Percentiles rank a stretch among this genome's conserved stretches.
These are phyloP conservation scores for Linepithema humile DNA, from an alignment of 1,140 invertebrate genomes.

Conservation along the genomic window DNA sequence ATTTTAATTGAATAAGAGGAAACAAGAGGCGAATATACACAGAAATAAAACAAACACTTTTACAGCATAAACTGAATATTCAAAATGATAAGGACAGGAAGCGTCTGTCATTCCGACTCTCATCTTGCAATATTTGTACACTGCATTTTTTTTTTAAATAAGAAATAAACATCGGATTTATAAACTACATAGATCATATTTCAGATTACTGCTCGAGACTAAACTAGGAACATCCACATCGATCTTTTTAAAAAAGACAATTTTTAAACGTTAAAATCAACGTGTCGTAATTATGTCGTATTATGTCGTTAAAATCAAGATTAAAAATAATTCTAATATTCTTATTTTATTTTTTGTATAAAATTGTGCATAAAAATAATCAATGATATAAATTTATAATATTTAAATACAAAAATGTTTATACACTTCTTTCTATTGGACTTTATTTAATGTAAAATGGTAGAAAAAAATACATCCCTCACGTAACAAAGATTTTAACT, in stretches of 20 bases:
- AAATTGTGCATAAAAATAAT: too few relatives aligned
- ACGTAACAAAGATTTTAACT: not conserved
- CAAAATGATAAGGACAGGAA: conserved; percentile 56
- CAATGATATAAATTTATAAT: too few relatives aligned
- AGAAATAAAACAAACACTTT: conserved; percentile 44
- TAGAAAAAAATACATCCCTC: not conserved
- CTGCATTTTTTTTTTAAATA: not conserved
- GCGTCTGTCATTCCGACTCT: conserved; percentile 5
- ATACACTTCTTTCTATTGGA: not conserved
- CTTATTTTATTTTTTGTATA: too few relatives aligned
- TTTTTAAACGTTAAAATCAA: not conserved
- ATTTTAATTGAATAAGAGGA: conserved; percentile 51
- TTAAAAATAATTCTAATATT: too few relatives aligned
- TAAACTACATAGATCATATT: too few relatives aligned
- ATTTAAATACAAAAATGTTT: too few relatives aligned
- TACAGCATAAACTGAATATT: conserved; percentile 60
- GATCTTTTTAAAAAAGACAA: too few relatives aligned
- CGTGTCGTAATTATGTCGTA: too few relatives aligned
- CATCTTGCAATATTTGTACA: not conserved
- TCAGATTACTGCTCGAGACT: too few relatives aligned
- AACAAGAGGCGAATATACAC: conserved; percentile 17
- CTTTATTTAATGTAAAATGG: too few relatives aligned
- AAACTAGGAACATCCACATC: too few relatives aligned
- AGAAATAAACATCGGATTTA: not conserved
- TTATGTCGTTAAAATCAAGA: too few relatives aligned